Evolutionary conservation across 2,888 invertebrate genomes (phyloP).

Genomic region (Thera obeliscata): DNA sequence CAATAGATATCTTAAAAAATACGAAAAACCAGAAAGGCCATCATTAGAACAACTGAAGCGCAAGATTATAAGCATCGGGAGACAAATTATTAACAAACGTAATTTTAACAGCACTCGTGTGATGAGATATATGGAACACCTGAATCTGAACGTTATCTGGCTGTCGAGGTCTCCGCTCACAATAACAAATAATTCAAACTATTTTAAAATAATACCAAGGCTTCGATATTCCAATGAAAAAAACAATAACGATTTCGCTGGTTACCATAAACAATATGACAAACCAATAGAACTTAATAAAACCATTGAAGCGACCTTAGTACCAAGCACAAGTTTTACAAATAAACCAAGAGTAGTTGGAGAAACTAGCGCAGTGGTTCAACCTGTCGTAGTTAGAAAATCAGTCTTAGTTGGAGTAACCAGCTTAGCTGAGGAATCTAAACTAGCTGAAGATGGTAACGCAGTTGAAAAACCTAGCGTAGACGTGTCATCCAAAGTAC

Average conservation of each 20-base stretch:
- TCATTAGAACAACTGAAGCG: conserved; percentile 58
- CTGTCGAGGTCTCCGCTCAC: conserved; percentile 43
- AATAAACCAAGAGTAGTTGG: not conserved
- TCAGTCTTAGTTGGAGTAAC: not conserved
- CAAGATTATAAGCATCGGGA: conserved; percentile 72
- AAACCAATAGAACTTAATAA: conserved; percentile 12
- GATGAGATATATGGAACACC: conserved; percentile 67
- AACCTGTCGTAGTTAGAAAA: not conserved
- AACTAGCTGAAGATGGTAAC: not conserved
- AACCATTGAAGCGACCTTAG: not conserved
- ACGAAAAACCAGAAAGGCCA: conserved; percentile 20
- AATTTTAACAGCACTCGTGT: conserved; percentile 65
- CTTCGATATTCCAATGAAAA: conserved; percentile 40
- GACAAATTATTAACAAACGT: conserved; percentile 64
- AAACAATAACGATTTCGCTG: conserved; percentile 50
- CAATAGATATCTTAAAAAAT: conserved; percentile 15
- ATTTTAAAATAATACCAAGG: conserved; percentile 62
- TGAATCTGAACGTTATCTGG: conserved; percentile 67
- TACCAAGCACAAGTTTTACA: not conserved
- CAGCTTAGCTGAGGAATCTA: not conserved
- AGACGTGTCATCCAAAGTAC: not conserved
- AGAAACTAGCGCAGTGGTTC: not conserved
- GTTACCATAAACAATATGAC: conserved; percentile 21
- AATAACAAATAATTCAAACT: conserved; percentile 47
- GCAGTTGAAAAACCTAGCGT: not conserved